These are phyloP conservation scores for Magallana angulata DNA, from an alignment of 1,140 invertebrate species.

Conservation along the genomic window DNA sequence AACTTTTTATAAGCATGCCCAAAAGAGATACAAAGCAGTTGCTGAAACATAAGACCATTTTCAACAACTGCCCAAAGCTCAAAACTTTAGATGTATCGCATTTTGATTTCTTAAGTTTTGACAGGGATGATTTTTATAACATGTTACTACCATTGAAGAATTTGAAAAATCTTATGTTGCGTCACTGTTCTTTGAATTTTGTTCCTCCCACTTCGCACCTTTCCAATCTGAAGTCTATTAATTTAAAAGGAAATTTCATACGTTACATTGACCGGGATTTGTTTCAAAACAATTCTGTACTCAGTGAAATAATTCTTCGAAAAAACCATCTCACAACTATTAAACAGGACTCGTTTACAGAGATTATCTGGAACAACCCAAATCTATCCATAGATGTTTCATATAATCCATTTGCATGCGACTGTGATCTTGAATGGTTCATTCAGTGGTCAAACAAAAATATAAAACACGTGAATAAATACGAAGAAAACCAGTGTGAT, in stretches of 20 bases:
- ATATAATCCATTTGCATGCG: conserved; percentile 39
- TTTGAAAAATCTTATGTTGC: background rate
- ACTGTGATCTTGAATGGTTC: conserved; percentile 5
- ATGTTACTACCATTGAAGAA: background rate
- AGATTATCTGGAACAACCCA: background rate
- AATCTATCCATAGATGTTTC: conserved; percentile 24
- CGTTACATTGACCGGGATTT: background rate
- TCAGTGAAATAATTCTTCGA: background rate
- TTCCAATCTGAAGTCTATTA: background rate
- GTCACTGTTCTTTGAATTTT: background rate
- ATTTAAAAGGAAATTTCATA: background rate
- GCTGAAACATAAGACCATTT: background rate
- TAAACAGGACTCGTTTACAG: background rate
- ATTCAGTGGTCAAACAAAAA: background rate
- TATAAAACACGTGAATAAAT: background rate
- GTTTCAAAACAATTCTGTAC: background rate
- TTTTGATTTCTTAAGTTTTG: background rate
- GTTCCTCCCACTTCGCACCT: background rate
- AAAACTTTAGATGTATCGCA: background rate
- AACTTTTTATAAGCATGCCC: background rate
- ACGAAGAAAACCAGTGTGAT: conserved; percentile 23
- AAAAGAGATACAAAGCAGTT: conserved; percentile 9
- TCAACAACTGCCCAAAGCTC: background rate
- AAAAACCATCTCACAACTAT: conserved; percentile 4
- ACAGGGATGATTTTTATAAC: background rate